Evolutionary conservation across 53 echinoderm and acorn worm species (phyloP).

Genomic region (Mesocentrotus franciscanus): DNA sequence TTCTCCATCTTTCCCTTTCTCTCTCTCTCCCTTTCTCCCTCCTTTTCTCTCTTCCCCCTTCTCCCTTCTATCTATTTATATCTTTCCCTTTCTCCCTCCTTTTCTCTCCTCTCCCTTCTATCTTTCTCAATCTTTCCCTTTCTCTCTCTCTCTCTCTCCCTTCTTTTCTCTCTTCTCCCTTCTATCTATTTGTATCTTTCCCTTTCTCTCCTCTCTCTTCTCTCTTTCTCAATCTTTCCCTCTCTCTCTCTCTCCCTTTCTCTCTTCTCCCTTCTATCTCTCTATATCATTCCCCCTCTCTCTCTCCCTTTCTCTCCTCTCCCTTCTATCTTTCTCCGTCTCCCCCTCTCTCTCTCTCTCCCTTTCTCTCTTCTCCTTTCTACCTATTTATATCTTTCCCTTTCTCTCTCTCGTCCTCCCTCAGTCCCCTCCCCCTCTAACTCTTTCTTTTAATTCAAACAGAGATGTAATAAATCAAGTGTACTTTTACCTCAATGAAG

Average conservation of each 20-base stretch:
- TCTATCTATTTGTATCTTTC: background rate
- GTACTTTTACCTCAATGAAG: conserved; percentile 33
- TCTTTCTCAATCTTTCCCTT: too few relatives aligned
- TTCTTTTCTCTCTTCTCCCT: background rate
- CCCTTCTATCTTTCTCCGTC: background rate
- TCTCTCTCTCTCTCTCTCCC: background rate
- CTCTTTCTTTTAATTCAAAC: background rate
- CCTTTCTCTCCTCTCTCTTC: too few relatives aligned
- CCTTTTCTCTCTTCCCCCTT: background rate
- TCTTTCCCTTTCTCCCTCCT: background rate
- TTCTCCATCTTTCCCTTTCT: background rate
- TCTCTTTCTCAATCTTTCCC: too few relatives aligned
- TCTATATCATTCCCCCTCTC: background rate
- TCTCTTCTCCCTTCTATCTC: background rate
- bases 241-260: background rate
- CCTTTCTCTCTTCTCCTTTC: background rate
- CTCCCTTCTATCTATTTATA: too few relatives aligned
- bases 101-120: background rate
- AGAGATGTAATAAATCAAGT: background rate
- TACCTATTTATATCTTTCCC: too few relatives aligned
- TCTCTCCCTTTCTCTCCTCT: background rate
- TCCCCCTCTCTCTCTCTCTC: background rate
- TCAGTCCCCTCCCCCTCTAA: background rate
- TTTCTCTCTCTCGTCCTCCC: too few relatives aligned
- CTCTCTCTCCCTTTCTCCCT: background rate